Base-by-base conservation (phyloP, 2,888 invertebrate species). In the Podotricha telesiphe region DNA sequence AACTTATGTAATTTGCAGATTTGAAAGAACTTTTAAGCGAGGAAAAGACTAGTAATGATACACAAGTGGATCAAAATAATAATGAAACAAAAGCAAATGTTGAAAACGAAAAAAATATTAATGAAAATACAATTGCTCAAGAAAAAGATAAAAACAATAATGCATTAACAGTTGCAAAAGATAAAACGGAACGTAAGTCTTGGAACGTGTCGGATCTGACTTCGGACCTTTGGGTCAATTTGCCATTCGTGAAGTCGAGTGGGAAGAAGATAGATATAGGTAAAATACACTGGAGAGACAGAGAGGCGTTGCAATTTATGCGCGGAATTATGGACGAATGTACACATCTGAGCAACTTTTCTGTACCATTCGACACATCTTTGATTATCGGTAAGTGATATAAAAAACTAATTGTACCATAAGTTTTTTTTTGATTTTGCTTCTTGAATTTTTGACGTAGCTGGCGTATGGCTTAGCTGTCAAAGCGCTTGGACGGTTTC, bases 281-380 rank as follows among this genome's bases (percentile, higher is more conserved):
- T 65, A 94, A 94, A 82, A 94, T 94, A 66, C 96, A 96, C 76
- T 95, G 95, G 94, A 94, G 95, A 75, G 95, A 96, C 83, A 94
- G 95, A 77, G 97, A 98, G 86, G 97, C 97, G 0, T 79, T 97
- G 66, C 96, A 97, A 89, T 99, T 99, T 83, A 99, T 99, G 99
- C 94, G 97, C 61, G 98, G 99, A 0, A 96, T 99, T 76, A 99
- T 99, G 99, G 99, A 99, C 83, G 99, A 99, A 86, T 99, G 98
- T 85, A 99, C 99, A 0, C 99, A 99, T 90, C 93, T 99, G 50
- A 97, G 96, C 75, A 98, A 99, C 88, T 99, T 98, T 83, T 96
- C 98, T 2, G 93, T 95, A 17, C 97, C 97, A 0, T 95, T 95
- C 62, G 99, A 99, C 82, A 97, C 99, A 0, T 96, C 96, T 11